These are phyloP conservation scores for Dendrolimus houi DNA, from an alignment of 2,888 invertebrate species.

Conservation along the genomic window DNA sequence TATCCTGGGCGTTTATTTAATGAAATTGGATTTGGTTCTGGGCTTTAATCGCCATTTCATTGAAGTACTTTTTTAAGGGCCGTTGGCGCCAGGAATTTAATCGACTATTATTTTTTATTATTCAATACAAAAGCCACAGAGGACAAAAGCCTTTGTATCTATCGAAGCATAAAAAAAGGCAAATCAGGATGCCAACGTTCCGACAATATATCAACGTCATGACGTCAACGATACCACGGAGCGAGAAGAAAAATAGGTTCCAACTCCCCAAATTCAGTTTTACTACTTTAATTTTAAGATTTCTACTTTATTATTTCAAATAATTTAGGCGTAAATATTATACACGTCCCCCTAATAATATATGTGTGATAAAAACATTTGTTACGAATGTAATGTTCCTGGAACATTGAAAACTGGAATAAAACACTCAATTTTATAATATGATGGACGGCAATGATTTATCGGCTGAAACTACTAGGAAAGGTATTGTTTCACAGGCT, in stretches of 20 bases:
- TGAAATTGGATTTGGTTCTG: no score
- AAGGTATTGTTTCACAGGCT: conserved; percentile 80
- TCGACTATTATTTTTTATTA: no score
- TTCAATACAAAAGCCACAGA: no score
- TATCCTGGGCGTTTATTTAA: no score
- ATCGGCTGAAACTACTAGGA: conserved; percentile 73
- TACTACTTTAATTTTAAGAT: neutral
- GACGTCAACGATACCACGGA: neutral
- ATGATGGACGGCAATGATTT: conserved; percentile 85
- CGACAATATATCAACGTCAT: neutral
- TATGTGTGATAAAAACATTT: neutral
- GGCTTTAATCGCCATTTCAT: no score
- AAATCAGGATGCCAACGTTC: neutral
- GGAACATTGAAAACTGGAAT: neutral
- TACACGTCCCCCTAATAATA: neutral
- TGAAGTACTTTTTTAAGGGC: no score
- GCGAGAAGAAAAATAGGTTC: conserved; percentile 11
- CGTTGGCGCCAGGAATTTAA: no score
- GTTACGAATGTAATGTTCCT: neutral
- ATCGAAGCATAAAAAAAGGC: neutral
- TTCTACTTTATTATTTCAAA: neutral
- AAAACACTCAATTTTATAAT: conserved; percentile 19
- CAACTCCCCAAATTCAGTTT: conserved; percentile 13
- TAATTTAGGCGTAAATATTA: neutral
- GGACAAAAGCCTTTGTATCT: no score